phyloP scores from a whole-genome alignment of 2,888 invertebrate genomes.

The Orthosia incerta region DNA sequence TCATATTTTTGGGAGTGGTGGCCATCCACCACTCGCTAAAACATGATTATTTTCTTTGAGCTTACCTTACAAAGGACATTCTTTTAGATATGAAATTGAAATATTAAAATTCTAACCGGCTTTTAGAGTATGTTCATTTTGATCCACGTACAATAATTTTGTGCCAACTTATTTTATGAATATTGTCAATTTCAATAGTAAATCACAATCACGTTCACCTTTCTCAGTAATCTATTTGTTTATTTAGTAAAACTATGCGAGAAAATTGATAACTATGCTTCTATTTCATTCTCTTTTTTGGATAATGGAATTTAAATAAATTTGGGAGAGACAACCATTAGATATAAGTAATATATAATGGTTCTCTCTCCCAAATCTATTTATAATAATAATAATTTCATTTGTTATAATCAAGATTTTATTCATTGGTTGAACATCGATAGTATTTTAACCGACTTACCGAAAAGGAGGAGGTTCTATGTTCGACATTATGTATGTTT shows the following conservation, averaged over 20 bases:
- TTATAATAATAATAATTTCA: no score
- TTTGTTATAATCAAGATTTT: neutral
- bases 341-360: neutral
- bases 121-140: conserved; percentile 17
- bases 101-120: conserved; percentile 40
- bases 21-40: conserved; percentile 38
- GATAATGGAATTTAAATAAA: neutral
- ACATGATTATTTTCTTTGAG: conserved; percentile 50
- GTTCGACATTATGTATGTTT: no score
- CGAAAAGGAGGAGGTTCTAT: no score
- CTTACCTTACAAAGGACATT: conserved; percentile 36
- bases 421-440: neutral
- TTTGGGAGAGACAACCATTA: neutral
- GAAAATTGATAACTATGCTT: no score
- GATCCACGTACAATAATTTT: conserved; percentile 11
- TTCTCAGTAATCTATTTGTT: conserved; percentile 11
- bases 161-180: conserved; percentile 11
- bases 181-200: conserved; percentile 9
- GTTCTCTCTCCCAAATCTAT: no score
- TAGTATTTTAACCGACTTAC: no score
- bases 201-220: conserved; percentile 13
- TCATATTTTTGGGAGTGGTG: no score
- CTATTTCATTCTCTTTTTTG: no score
- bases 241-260: conserved; percentile 11
- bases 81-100: conserved; percentile 37